Percentiles rank a stretch among this genome's conserved stretches.
These are phyloP conservation scores for Mobula hypostoma DNA, from an alignment of 2,113 vertebrate genomes.

Conservation along the genomic window DNA sequence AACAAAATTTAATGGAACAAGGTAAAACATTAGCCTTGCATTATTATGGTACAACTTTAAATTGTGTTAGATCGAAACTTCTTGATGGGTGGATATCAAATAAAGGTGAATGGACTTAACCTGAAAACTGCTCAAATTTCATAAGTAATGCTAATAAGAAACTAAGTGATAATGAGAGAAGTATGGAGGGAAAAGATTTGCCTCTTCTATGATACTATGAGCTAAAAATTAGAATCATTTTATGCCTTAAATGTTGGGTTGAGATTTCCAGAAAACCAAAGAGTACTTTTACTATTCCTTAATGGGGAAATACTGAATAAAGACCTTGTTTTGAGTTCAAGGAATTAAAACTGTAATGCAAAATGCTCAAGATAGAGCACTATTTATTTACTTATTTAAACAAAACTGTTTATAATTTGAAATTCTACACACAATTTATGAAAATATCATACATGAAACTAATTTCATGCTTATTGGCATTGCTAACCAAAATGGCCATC, in stretches of 20 bases:
- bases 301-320: background rate
- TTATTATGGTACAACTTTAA: background rate
- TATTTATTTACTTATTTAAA: background rate
- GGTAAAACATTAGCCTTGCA: background rate
- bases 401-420: background rate
- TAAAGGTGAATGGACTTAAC: background rate
- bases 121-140: background rate
- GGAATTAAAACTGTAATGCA: background rate
- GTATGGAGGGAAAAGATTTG: background rate
- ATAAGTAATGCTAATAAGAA: background rate
- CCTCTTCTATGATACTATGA: background rate
- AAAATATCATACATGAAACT: background rate
- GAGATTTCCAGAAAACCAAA: background rate
- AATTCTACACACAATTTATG: background rate
- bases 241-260: background rate
- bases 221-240: background rate
- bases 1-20: background rate
- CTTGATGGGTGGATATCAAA: background rate
- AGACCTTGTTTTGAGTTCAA: background rate
- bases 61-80: background rate
- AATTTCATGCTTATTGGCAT: background rate
- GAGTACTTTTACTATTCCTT: background rate
- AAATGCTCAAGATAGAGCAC: background rate
- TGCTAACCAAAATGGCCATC: background rate
- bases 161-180: background rate